Evolutionary conservation across 2,797 vertebrate genomes (phyloP), one percentile per base, ranked within the genome.

Genomic region (Hybognathus amarus): DNA sequence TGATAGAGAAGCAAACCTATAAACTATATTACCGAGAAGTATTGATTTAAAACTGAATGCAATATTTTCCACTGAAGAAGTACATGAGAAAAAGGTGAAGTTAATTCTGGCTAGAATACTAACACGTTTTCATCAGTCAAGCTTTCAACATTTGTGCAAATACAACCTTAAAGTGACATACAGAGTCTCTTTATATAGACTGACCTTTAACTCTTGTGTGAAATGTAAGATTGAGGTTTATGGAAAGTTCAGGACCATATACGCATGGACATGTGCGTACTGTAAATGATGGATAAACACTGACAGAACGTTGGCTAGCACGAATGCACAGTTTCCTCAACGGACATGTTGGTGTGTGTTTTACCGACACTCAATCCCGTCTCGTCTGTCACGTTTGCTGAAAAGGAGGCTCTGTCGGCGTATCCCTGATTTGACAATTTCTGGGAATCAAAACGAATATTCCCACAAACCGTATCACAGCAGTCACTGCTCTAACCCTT

Each of bases 151-250:
- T 80, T 70, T 71, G 80, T 63, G 42, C 42, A 82, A 73, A 74
- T 52, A 56, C 5, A 36, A 36, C 36, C 0, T 36, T 36, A 36
- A 36, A 36, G 36, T 36, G 80, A 50, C 70, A 67, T 10, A 33
- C 24, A 54, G 24, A 63, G 47, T 82, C 33, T 75, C 80, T 82
- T 75, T 54, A 40, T 68, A 56, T 42, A 76, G 80, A 67, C 33
- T 76, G 80, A 82, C 80, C 80, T 82, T 68, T 76, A 76, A 76
- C 80, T 70, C 64, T 42, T 38, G 33, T 73, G 33, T 56, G 47
- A 66, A 83, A 83, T 76, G 80, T 83, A 83, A n/a, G 24, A 67
- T 76, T 82, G 67, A 56, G 71, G 22, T 75, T 56, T 68, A 56
- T 76, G 63, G 63, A 76, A 68, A 83, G 63, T 76, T 83, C 80